Conservation (phyloP, 2,888 invertebrate species). For the Arctia plantaginis region DNA sequence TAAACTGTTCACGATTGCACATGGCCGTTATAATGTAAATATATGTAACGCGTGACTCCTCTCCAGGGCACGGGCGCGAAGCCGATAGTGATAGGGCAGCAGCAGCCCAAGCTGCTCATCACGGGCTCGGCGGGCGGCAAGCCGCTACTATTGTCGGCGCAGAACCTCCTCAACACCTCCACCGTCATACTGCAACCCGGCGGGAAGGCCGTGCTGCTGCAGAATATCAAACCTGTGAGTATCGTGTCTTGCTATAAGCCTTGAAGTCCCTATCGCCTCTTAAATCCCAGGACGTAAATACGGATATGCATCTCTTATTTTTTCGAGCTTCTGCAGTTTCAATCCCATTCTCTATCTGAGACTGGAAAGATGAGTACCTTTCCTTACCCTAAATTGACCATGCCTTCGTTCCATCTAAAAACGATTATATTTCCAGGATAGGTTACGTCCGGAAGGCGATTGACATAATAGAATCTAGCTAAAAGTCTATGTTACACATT, state of each 20-base stretch:
- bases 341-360: no score
- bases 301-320: no score
- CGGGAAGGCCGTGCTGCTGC: constrained; percentile 84
- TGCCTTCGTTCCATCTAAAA: no score
- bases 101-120: constrained; percentile 77
- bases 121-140: constrained; percentile 77
- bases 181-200: constrained; percentile 82
- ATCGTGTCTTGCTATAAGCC: background rate
- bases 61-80: constrained; percentile 74
- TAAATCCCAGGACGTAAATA: no score
- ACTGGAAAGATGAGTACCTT: no score
- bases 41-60: background rate
- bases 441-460: no score
- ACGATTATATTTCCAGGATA: no score
- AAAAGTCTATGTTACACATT: no score
- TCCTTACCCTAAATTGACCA: no score
- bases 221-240: constrained; percentile 81
- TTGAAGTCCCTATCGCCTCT: background rate
- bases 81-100: constrained; percentile 77
- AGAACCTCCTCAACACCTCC: constrained; percentile 77
- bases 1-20: no score
- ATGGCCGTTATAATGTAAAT: background rate
- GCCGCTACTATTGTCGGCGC: constrained; percentile 75
- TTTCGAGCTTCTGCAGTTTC: no score
- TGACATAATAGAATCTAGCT: no score